Base-by-base conservation (phyloP, 2,113 vertebrate genomes). In the Scytalopus superciliaris region DNA sequence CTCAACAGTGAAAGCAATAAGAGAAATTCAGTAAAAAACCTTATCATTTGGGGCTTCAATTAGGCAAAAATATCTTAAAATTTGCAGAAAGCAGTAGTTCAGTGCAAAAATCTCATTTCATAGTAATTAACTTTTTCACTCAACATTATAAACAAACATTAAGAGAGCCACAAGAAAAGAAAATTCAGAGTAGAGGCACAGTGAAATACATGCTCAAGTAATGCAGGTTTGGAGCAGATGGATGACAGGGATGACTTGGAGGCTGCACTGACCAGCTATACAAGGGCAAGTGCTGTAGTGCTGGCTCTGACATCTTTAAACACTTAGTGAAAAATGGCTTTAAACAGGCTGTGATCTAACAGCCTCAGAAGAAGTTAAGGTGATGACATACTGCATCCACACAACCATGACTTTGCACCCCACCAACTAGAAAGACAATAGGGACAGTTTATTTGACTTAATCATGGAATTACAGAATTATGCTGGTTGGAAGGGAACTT, bases 241-340 rank as follows among this genome's bases (percentile, higher is more conserved):
- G 28, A 28, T 21, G 22, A 31, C 7, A 62, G 73, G 23, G 64
- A 53, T 63, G 23, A 73, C 33, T 3, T 44, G 35, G 19, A 62
- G 64, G 30, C n/a, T 25, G 16, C 3, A 3, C 25, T 47, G 30
- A 60, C 9, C 40, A 84, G 17, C 30, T 64, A 6, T 3, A 3
- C 2, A 47, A 68, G 33, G 10, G 6, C 0, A 0, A 68, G 15
- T 2, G 1, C 31, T 25, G 18, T 10, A 31, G 9, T 12, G 47
- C 15, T 87, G 18, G 50, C 72, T 63, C 12, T 60, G 33, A 30
- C 17, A 35, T 30, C 40, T 68, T 88, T 24, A 72, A 59, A 27
- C 23, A 15, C 18, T 18, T 9, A 12, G 7, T 52, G 56, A 82
- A 75, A 53, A 31, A 8, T 3, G 5, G 2, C 57, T 88, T 85